Conservation (phyloP, 2,888 invertebrate species). For the Pseudococcus viburni region DNA sequence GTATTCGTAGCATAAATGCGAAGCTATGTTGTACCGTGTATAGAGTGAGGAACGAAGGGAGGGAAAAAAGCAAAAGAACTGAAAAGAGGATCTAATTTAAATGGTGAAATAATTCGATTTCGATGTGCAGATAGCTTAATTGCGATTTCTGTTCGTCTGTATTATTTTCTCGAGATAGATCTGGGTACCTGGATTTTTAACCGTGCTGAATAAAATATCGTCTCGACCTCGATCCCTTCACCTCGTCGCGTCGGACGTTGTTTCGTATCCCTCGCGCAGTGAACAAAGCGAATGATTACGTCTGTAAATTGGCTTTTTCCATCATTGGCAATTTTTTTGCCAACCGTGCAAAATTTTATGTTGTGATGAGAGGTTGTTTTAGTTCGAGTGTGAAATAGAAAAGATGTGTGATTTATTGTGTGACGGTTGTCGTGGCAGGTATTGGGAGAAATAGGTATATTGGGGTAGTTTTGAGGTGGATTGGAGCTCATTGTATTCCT, state of each 20-base stretch:
- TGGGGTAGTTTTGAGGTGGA: too few relatives aligned
- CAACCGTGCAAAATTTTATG: neutral
- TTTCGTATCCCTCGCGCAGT: neutral
- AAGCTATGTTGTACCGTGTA: too few relatives aligned
- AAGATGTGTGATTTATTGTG: too few relatives aligned
- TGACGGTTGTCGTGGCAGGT: too few relatives aligned
- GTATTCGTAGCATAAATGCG: too few relatives aligned
- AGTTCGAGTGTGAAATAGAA: neutral
- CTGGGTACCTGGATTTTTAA: too few relatives aligned
- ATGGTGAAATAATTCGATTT: neutral
- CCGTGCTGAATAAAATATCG: too few relatives aligned
- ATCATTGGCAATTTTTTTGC: neutral
- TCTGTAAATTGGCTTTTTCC: neutral
- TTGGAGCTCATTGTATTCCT: too few relatives aligned
- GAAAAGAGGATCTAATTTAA: neutral
- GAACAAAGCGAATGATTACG: neutral
- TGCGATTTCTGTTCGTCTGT: neutral
- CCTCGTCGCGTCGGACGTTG: too few relatives aligned
- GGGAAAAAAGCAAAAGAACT: neutral
- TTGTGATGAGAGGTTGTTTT: neutral
- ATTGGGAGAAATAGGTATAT: too few relatives aligned
- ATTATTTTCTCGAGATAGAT: neutral
- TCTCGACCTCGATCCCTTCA: too few relatives aligned
- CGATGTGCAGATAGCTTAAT: neutral
- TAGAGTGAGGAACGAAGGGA: neutral